These are phyloP conservation scores for Pimpla rufipes DNA, from an alignment of 2,888 invertebrate species.

Conservation along the genomic window DNA sequence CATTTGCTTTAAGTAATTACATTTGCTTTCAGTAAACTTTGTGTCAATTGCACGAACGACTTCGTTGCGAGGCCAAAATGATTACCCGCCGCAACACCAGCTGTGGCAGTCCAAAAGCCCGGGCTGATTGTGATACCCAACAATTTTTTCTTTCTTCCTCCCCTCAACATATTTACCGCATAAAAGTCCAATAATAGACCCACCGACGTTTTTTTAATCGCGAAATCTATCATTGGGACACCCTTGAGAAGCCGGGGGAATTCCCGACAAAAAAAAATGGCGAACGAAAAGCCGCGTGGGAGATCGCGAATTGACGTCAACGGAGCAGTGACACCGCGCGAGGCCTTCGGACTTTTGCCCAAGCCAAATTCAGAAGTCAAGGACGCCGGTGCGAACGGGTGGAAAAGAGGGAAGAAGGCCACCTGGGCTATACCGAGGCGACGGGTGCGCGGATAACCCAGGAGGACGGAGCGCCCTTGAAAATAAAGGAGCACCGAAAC, in stretches of 20 bases:
- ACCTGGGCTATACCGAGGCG: background rate
- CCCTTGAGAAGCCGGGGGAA: background rate
- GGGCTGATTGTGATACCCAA: no score
- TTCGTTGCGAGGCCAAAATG: background rate
- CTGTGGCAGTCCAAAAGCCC: no score
- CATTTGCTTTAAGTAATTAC: background rate
- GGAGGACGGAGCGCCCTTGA: background rate
- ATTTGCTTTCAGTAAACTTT: background rate
- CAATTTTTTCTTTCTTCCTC: no score
- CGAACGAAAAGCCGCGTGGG: background rate
- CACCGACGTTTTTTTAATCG: no score
- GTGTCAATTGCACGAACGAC: background rate
- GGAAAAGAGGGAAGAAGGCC: background rate
- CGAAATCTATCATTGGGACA: background rate
- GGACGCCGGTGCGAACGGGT: background rate
- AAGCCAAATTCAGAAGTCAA: constrained; percentile 1
- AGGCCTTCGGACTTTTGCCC: background rate
- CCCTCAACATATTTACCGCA: no score
- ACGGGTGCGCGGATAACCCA: background rate
- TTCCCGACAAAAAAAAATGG: background rate
- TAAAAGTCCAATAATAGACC: no score
- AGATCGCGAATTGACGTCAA: background rate
- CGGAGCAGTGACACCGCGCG: background rate
- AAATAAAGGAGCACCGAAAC: background rate
- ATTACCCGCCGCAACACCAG: no score